Evolutionary conservation across 2,797 vertebrate genomes (phyloP).

Genomic region (Sorex maritimensis): DNA sequence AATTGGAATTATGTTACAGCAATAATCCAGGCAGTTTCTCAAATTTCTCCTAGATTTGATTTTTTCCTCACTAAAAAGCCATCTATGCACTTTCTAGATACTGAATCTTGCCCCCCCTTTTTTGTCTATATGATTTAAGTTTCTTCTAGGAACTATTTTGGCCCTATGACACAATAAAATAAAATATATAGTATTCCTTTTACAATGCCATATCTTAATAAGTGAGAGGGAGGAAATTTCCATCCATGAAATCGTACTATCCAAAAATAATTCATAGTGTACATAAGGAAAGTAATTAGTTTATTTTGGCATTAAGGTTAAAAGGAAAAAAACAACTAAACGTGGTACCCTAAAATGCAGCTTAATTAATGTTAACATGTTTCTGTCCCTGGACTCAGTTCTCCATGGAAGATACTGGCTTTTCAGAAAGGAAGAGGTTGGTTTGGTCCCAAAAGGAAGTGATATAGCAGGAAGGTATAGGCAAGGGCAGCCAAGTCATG

Average conservation of each 20-base stretch:
- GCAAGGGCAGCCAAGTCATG: neutral
- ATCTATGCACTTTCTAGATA: conserved; percentile 24
- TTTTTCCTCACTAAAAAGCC: conserved; percentile 40
- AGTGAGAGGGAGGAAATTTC: conserved; percentile 42
- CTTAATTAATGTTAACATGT: neutral
- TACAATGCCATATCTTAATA: conserved; percentile 27
- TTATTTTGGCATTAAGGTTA: conserved; percentile 60
- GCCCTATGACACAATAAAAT: conserved; percentile 59
- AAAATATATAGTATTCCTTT: conserved; percentile 52
- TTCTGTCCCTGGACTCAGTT: neutral
- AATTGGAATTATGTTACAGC: conserved; percentile 5
- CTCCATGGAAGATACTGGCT: neutral
- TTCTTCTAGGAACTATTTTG: conserved; percentile 62
- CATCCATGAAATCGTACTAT: conserved; percentile 6
- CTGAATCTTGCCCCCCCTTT: conserved; percentile 20
- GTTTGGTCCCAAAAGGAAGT: neutral
- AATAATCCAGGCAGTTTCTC: conserved; percentile 43
- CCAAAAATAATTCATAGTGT: conserved; percentile 52
- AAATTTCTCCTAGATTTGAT: conserved; percentile 37
- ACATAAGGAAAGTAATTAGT: conserved; percentile 39
- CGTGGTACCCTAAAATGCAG: neutral
- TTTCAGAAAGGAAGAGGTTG: conserved; percentile 11
- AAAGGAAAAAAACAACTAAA: conserved; percentile 40
- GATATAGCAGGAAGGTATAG: neutral
- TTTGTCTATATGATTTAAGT: conserved; percentile 65